A percentile compares a stretch with the other conserved stretches of the same genome.
phyloP scores from a whole-genome alignment of 2,113 vertebrate genomes.

The Athene noctua region DNA sequence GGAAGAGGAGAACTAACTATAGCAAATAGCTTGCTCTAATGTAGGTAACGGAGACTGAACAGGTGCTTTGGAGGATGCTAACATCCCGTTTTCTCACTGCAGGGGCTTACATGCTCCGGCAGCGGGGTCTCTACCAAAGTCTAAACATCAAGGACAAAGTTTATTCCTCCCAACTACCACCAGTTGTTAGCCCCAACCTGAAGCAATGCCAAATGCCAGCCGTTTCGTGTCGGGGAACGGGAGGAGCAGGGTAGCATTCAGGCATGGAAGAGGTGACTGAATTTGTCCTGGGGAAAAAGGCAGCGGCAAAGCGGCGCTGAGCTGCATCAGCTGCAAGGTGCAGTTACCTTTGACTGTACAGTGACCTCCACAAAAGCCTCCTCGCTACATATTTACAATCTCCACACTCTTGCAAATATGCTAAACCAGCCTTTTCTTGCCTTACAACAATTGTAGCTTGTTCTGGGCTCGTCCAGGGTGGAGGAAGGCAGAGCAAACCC shows the following conservation, averaged over 20 bases:
- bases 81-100: neutral
- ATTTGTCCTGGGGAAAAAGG: neutral
- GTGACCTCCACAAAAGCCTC: neutral
- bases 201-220: neutral
- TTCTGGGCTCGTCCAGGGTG: neutral
- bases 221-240: fast-evolving
- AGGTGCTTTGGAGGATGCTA: neutral
- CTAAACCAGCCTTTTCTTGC: neutral
- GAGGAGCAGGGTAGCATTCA: neutral
- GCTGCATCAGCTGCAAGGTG: neutral
- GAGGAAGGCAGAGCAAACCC: neutral
- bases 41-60: neutral
- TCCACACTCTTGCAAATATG: neutral
- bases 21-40: neutral
- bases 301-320: neutral
- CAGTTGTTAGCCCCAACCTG: neutral
- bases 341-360: neutral
- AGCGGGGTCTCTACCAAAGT: neutral
- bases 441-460: fast-evolving
- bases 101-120: neutral
- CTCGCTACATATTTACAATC: neutral
- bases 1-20: neutral
- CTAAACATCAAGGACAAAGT: neutral
- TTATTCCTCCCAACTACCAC: neutral
- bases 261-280: neutral